Evolutionary conservation across 1,140 invertebrate genomes (phyloP).

Genomic region (Varroa destructor): DNA sequence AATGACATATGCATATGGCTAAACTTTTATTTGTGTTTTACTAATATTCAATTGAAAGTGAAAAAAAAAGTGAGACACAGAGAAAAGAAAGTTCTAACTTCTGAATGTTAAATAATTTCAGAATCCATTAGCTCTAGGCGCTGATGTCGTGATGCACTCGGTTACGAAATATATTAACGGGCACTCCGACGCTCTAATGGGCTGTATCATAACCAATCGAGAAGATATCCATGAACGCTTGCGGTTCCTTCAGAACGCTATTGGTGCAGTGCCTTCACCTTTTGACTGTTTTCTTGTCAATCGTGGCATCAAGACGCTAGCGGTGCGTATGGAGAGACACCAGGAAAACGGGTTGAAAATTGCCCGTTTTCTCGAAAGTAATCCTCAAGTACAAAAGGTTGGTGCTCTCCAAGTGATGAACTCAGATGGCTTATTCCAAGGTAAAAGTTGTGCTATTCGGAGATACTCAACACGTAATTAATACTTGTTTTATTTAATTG

Average conservation of each 20-base stretch:
- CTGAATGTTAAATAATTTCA: no score
- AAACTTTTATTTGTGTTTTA: no score
- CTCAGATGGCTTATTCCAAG: no score
- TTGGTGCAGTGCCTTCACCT: conserved; percentile 34
- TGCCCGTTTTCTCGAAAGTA: conserved; percentile 39
- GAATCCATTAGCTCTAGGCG: conserved; percentile 43
- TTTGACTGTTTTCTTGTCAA: conserved; percentile 39
- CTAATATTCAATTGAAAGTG: no score
- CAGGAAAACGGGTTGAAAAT: conserved; percentile 41
- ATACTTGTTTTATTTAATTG: no score
- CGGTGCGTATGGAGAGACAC: conserved; percentile 40
- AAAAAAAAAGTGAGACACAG: no score
- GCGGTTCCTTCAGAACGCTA: conserved; percentile 7
- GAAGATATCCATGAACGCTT: conserved; percentile 28
- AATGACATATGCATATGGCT: no score
- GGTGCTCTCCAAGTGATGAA: no score
- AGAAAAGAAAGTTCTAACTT: no score
- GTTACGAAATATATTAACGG: conserved; percentile 40
- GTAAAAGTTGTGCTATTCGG: no score
- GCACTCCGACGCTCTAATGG: conserved; percentile 44
- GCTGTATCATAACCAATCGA: conserved; percentile 33
- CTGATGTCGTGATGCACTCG: conserved; percentile 35
- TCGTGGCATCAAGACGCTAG: conserved; percentile 40
- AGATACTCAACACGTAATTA: no score
- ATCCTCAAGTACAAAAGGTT: conserved; percentile 40